A percentile compares a stretch with the other conserved stretches of the same genome.
Conservation (phyloP, 1,140 invertebrate genomes). For the Brachionus paranguensis region DNA sequence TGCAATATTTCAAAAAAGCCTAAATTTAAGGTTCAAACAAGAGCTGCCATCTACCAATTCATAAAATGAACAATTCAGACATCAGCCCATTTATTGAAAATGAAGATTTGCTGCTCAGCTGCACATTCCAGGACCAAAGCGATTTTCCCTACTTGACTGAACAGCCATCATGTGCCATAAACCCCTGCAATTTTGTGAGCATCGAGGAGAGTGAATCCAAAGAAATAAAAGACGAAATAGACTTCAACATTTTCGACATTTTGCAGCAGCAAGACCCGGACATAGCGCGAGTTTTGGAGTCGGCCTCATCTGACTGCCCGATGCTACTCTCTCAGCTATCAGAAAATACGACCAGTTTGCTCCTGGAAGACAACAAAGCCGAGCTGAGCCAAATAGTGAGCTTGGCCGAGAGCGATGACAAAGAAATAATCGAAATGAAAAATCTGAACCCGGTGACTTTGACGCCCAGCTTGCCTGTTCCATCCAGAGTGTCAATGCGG, state of each 20-base stretch:
- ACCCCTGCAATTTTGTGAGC: background rate
- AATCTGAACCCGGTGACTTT: background rate
- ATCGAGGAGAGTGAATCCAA: background rate
- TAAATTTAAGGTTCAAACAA: background rate
- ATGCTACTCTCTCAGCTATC: background rate
- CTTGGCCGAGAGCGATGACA: background rate
- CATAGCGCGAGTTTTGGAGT: background rate
- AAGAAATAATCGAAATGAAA: background rate
- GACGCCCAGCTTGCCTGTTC: background rate
- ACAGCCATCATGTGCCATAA: background rate
- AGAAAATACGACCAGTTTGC: background rate
- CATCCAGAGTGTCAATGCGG: background rate
- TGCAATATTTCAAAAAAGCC: background rate
- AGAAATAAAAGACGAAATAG: constrained; percentile 34
- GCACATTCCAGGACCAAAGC: background rate
- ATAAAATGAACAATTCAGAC: background rate
- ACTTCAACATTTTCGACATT: constrained; percentile 21
- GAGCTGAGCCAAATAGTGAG: background rate
- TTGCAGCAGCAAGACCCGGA: constrained; percentile 17
- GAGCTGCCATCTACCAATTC: background rate
- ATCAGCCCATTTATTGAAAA: constrained; percentile 1
- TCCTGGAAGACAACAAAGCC: background rate
- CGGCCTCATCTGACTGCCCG: background rate
- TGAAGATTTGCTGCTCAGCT: background rate
- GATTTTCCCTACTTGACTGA: background rate